These are phyloP conservation scores for Tenthredo notha DNA, from an alignment of 2,888 invertebrate species.

Conservation along the genomic window DNA sequence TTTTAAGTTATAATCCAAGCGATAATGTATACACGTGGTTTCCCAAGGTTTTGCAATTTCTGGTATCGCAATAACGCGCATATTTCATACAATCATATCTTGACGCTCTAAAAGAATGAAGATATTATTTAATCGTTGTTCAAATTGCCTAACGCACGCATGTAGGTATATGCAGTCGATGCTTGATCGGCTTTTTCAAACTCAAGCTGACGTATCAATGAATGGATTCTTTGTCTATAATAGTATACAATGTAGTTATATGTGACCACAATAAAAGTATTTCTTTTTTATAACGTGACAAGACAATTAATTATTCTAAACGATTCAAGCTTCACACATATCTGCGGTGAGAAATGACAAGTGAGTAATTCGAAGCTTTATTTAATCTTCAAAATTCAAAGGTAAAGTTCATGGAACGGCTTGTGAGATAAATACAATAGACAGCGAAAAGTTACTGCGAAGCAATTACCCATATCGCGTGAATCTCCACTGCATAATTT, in stretches of 20 bases:
- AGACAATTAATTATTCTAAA: conserved; percentile 24
- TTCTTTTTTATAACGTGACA: background rate
- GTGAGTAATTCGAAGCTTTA: background rate
- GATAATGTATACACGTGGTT: background rate
- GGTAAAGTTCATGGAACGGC: background rate
- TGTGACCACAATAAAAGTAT: background rate
- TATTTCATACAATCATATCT: background rate
- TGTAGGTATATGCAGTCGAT: background rate
- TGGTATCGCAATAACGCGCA: background rate
- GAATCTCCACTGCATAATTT: conserved; percentile 33
- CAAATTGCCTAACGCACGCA: background rate
- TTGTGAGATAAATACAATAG: background rate
- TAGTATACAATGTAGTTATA: background rate
- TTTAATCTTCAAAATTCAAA: background rate
- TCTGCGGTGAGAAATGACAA: background rate
- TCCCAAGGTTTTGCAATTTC: background rate
- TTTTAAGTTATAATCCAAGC: background rate
- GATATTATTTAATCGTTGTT: background rate
- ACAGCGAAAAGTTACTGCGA: conserved; percentile 7
- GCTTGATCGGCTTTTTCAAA: background rate
- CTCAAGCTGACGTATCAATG: background rate
- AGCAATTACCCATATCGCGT: conserved; percentile 26
- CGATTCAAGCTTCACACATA: background rate
- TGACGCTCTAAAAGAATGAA: background rate
- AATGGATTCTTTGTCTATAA: conserved; percentile 6